These are phyloP conservation scores for Oscheius sp. DNA, from an alignment of 2,888 invertebrate species.

Conservation along the genomic window DNA sequence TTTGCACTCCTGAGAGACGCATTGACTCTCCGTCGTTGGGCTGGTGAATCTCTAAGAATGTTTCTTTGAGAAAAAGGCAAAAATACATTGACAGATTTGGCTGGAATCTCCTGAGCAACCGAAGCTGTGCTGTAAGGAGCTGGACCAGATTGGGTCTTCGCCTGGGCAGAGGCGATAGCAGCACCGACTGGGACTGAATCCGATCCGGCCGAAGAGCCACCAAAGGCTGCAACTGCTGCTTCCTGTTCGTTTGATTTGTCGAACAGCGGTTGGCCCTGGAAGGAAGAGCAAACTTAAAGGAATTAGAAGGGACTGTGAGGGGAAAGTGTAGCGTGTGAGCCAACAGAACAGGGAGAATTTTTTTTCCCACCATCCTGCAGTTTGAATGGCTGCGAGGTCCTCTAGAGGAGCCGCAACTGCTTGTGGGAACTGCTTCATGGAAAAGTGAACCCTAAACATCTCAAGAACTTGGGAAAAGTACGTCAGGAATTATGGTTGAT, in stretches of 20 bases:
- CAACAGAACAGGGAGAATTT: no score
- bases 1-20: slow-evolving; percentile 36
- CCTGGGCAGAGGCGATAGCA: not conserved
- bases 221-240: not conserved
- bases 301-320: no score
- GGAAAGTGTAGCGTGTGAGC: no score
- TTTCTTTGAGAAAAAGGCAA: not conserved
- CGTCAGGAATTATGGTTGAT: no score
- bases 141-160: not conserved
- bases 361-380: no score
- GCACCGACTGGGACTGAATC: no score
- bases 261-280: slow-evolving; percentile 8
- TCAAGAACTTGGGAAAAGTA: no score
- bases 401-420: no score
- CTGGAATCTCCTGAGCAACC: not conserved
- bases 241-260: slow-evolving; percentile 2
- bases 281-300: no score
- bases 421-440: no score
- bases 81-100: slow-evolving; percentile 10
- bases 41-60: not conserved
- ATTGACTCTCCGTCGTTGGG: not conserved
- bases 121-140: not conserved
- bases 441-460: no score
- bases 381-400: no score
- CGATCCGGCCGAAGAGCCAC: not conserved